phyloP scores from a whole-genome alignment of 2,888 invertebrate genomes.

The Dioctria linearis region DNA sequence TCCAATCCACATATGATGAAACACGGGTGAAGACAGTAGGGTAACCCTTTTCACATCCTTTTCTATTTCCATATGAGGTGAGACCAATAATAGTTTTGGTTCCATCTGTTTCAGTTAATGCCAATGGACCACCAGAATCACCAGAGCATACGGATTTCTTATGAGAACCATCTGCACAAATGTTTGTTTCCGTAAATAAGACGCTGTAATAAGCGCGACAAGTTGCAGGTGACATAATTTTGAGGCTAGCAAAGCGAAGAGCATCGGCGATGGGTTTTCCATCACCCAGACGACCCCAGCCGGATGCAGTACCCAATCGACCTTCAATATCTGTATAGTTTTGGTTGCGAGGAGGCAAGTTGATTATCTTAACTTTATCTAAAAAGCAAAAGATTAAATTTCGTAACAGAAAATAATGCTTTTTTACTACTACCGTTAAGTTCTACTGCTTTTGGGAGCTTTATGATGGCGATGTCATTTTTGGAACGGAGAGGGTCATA shows the following conservation, averaged over 20 bases:
- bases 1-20: slow-evolving; percentile 21
- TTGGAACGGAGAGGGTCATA: not conserved
- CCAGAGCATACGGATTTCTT: slow-evolving; percentile 14
- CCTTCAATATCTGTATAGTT: slow-evolving; percentile 4
- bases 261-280: not conserved
- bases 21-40: slow-evolving; percentile 31
- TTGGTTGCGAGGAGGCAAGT: slow-evolving; percentile 6
- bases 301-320: slow-evolving; percentile 15
- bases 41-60: not conserved
- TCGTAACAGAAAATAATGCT: too few relatives aligned
- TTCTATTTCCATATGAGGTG: slow-evolving; percentile 2
- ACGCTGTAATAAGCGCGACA: not conserved
- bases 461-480: slow-evolving; percentile 26
- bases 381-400: too few relatives aligned
- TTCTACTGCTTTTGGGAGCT: not conserved
- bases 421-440: not conserved
- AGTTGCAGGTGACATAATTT: not conserved
- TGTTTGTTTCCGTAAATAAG: not conserved
- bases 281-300: slow-evolving; percentile 30
- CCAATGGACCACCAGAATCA: slow-evolving; percentile 29
- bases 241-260: slow-evolving; percentile 18
- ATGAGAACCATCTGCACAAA: slow-evolving; percentile 17
- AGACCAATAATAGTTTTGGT: not conserved
- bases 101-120: slow-evolving; percentile 7
- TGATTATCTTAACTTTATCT: not conserved